Percentiles rank a stretch among this genome's conserved stretches.
phyloP scores from a whole-genome alignment of 2,113 vertebrate genomes.

The Ariopsis seemanni region DNA sequence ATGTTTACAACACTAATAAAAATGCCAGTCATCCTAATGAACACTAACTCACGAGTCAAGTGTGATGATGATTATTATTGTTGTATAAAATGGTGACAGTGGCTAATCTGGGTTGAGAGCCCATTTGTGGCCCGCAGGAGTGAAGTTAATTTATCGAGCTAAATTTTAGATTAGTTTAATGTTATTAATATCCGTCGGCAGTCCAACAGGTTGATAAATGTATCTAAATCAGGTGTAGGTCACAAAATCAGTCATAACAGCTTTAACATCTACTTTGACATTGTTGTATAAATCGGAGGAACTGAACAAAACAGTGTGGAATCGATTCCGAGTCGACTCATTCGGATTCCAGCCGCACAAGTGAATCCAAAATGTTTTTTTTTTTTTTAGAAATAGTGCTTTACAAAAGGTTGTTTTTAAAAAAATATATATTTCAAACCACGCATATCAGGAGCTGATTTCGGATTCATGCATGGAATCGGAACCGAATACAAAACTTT shows the following conservation, averaged over 20 bases:
- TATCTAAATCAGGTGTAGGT: background rate
- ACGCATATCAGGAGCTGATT: background rate
- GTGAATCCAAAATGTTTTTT: background rate
- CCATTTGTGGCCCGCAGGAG: background rate
- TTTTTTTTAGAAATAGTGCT: background rate
- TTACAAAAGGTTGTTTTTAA: no score
- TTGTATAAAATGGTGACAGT: background rate
- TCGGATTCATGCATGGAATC: background rate
- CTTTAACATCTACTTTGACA: background rate
- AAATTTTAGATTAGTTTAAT: background rate
- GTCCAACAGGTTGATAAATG: background rate
- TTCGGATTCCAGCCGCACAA: background rate
- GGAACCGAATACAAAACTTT: background rate
- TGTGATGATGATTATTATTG: background rate
- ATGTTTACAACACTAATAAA: constrained; percentile 49
- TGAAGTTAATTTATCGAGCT: background rate
- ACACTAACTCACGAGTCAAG: background rate
- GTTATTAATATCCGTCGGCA: background rate
- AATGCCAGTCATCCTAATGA: constrained; percentile 33
- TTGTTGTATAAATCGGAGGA: background rate
- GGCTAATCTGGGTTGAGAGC: background rate
- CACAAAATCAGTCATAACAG: background rate
- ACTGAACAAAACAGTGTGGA: background rate
- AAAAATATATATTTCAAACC: background rate
- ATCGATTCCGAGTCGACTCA: background rate